These are phyloP conservation scores for Sinocyclocheilus anshuiensis DNA, from an alignment of 2,113 vertebrate genomes.

Conservation along the genomic window DNA sequence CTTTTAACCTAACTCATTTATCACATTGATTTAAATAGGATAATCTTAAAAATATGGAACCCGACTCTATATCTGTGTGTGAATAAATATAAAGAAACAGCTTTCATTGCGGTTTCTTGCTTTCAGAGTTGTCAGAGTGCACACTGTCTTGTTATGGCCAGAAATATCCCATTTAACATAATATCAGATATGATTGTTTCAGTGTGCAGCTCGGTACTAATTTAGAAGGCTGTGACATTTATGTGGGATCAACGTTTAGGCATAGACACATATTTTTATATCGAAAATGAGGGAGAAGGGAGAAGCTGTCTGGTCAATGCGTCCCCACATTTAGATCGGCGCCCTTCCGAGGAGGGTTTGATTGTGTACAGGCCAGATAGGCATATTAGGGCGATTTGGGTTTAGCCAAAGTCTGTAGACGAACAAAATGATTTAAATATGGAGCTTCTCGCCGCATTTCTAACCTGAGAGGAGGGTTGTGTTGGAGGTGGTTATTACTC, in stretches of 20 bases:
- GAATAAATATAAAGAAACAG: neutral
- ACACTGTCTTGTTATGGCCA: neutral
- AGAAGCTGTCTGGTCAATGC: slow-evolving; percentile 35
- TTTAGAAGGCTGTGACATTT: slow-evolving; percentile 42
- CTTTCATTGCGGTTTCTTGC: neutral
- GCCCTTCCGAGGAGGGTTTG: slow-evolving; percentile 30
- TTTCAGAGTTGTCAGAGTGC: neutral
- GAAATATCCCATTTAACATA: neutral
- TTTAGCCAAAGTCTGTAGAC: slow-evolving; percentile 14
- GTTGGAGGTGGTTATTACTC: slow-evolving; percentile 40
- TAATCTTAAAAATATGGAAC: too few relatives aligned
- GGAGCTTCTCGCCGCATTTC: slow-evolving; percentile 24
- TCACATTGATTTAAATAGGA: too few relatives aligned
- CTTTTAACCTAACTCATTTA: too few relatives aligned
- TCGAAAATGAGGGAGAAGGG: slow-evolving; percentile 48
- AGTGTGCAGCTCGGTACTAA: slow-evolving; percentile 14
- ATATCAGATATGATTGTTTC: slow-evolving; percentile 18
- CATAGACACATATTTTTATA: slow-evolving; percentile 49
- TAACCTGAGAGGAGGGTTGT: neutral
- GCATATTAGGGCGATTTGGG: slow-evolving; percentile 34
- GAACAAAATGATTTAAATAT: slow-evolving; percentile 36
- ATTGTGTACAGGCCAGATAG: slow-evolving; percentile 39
- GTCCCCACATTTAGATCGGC: slow-evolving; percentile 42
- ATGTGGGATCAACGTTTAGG: slow-evolving; percentile 29
- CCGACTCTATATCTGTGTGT: neutral